Conservation (phyloP, 2,888 invertebrate genomes). For the Temnothorax rugatulus region DNA sequence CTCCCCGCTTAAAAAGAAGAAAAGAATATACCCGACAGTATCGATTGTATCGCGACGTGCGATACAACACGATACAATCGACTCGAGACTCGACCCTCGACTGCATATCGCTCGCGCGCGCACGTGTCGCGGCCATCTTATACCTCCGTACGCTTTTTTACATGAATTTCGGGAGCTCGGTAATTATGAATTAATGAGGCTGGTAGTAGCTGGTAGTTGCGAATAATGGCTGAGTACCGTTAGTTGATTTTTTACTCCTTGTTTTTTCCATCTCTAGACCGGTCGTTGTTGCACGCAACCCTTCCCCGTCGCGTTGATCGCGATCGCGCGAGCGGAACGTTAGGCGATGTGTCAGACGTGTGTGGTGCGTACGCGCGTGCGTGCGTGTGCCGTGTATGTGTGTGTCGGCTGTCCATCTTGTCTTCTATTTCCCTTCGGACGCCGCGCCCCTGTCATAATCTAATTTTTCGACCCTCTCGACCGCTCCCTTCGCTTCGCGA, state of each 20-base stretch:
- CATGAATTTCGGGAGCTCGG: conserved; percentile 70
- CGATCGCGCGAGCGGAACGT: not conserved
- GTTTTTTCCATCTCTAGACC: conserved; percentile 57
- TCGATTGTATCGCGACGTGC: not conserved
- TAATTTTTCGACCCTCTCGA: conserved; percentile 18
- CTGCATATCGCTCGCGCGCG: not conserved
- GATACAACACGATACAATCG: not conserved
- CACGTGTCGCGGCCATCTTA: conserved; percentile 18
- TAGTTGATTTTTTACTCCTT: conserved; percentile 79
- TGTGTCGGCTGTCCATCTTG: conserved; percentile 72
- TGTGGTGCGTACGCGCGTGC: not conserved
- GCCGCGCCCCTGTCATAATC: conserved; percentile 71
- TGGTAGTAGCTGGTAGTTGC: conserved; percentile 78
- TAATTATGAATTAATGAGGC: conserved; percentile 81
- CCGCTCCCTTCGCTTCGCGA: conserved; percentile 23
- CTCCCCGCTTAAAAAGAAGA: too few species aligned
- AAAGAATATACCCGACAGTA: too few species aligned
- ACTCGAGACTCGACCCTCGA: not conserved
- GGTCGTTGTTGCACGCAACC: not conserved
- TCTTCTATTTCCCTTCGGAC: conserved; percentile 59
- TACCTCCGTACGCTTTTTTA: conserved; percentile 52
- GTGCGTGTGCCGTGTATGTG: not conserved
- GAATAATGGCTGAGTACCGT: conserved; percentile 81
- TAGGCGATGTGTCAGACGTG: not conserved
- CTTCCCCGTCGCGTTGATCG: not conserved